Base-by-base conservation (phyloP, 2,797 vertebrate species). In the Leucoraja ocellata region DNA sequence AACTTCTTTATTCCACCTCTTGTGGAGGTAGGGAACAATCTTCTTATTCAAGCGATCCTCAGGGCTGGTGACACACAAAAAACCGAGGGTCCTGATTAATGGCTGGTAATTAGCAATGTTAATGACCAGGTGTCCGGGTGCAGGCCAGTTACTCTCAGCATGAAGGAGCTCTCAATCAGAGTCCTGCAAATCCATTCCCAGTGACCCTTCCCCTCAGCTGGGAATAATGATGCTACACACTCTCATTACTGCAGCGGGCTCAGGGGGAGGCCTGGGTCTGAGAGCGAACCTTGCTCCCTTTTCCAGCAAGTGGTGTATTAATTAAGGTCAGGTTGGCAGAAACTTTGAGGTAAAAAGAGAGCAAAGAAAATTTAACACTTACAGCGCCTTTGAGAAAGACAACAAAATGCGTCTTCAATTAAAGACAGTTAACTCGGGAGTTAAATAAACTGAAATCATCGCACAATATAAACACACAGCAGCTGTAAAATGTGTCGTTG, bases 81-180 rank as follows among this genome's bases (percentile, higher is more conserved):
- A 96, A 96, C 95, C 95, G 93, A 96, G 96, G 94, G 96, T 97
- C 97, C 98, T 99, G 98, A 99, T 99, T 99, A 99, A 99, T 99
- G 98, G 97, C 95, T 95, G 96, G 98, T 99, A 99, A 99, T 99
- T 99, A 99, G 98, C 98, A 99, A 98, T 99, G 98, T 98, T 99
- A 99, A 99, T 99, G 98, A 99, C 97, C 98, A 99, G 98, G 98
- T 99, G 98, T 98, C 98, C 97, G 96, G 97, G 97, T 98, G 97
- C 96, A 96, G 97, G 98, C 98, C 98, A 98, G 98, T 97, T 98
- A 97, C 97, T 98, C 98, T 97, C 98, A 98, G 97, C 96, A 96
- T 96, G 97, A 97, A 96, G 97, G 95, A 96, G 96, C 96, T 96
- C 97, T 97, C 96, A 98, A 98, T 97, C 96, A 97, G 96, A 96